Base-by-base conservation (phyloP, 2,888 invertebrate genomes). In the Kryphioiulus occultus region DNA sequence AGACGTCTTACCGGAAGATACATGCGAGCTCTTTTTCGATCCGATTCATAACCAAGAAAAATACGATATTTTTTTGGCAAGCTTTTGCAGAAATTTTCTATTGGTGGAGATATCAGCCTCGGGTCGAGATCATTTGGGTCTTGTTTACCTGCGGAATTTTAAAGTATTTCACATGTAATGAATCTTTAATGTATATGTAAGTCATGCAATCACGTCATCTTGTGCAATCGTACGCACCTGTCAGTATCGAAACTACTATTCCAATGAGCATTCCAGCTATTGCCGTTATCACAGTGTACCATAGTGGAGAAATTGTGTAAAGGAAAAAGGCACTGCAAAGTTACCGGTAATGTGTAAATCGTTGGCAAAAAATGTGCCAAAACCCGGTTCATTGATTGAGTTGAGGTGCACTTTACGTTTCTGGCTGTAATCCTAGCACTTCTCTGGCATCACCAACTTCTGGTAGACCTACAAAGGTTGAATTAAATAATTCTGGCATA, bases 271-370 rank as follows among this genome's bases (percentile, higher is more conserved):
- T 87, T 87, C 87, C 87, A 26, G 68, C 82, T n/a, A 44, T 19
- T 19, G 87, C 68, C 39, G 87, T 78, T 15, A 87, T 32, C 10
- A 78, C 68, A 12, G 39, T 39, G 42, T 87, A 87, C 87, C 87
- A 87, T 19, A 87, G n/a, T 35, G 87, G 87, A 39, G 87, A 87
- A 19, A 87, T 32, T 39, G 87, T 87, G 78, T 87, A 87, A n/a
- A 86, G 53, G 32, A 86, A 86, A 32, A 86, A 86, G 1, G n/a
- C 53, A 9, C 86, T 86, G 86, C 47, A 86, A 86, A 85, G n/a
- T 19, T 4, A n/a, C n/a, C 1, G 2, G 17, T 83, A n/a, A 3
- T 53, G 12, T 53, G 53, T 53, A 53, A n/a, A n/a, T 19, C 53
- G n/a, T 17, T 53, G 53, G 1, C 10, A 10, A 53, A 44, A 39